Conservation (phyloP, 2,113 vertebrate genomes). For the Eira barbara region DNA sequence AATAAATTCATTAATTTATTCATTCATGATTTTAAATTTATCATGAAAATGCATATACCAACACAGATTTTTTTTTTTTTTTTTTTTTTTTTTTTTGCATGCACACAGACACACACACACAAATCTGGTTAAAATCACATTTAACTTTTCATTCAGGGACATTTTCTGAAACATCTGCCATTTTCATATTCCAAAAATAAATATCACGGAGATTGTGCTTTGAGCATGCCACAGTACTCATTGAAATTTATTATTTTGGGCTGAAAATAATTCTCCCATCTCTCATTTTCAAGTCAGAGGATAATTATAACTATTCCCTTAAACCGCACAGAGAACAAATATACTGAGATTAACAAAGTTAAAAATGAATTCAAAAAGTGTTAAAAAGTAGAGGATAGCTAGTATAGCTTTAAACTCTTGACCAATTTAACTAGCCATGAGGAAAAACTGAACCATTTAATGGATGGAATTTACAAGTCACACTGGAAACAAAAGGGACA, state of each 20-base stretch:
- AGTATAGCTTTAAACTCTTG: background rate
- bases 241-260: background rate
- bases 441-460: background rate
- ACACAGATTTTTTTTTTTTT: background rate
- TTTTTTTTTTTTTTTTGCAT: background rate
- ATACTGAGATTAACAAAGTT: background rate
- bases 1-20: background rate
- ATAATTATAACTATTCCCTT: background rate
- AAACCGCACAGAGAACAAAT: background rate
- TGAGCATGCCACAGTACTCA: background rate
- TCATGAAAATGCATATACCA: background rate
- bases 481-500: background rate
- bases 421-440: background rate
- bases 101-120: background rate
- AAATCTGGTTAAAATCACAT: background rate
- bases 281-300: background rate
- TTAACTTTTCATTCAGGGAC: background rate
- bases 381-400: background rate
- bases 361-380: background rate
- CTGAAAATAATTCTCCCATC: background rate
- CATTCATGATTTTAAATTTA: background rate
- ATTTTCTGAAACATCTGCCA: background rate
- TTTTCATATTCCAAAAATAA: conserved; percentile 10
- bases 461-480: background rate
- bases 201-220: background rate